Percentiles rank a stretch among this genome's conserved stretches.
These are phyloP conservation scores for Micromys minutus DNA, from an alignment of 2,113 vertebrate genomes.

Conservation along the genomic window DNA sequence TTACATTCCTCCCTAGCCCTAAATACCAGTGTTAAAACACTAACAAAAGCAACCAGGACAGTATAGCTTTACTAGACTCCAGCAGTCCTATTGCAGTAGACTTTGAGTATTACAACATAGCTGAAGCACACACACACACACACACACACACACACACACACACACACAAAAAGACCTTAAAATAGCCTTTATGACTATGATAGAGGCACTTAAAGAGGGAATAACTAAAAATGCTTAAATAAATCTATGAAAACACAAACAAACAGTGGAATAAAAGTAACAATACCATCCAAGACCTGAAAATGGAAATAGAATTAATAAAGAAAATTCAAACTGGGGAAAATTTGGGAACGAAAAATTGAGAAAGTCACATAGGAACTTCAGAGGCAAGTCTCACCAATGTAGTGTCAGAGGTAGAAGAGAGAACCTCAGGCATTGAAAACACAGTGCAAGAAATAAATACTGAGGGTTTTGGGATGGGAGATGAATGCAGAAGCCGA, in stretches of 20 bases:
- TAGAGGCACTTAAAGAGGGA: neutral
- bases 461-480: too few relatives aligned
- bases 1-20: neutral
- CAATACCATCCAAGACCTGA: neutral
- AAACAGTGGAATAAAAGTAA: neutral
- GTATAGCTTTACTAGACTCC: neutral
- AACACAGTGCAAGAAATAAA: neutral
- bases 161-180: neutral
- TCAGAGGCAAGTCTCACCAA: neutral
- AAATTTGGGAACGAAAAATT: neutral
- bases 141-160: neutral
- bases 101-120: neutral
- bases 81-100: neutral
- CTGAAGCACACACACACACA: neutral
- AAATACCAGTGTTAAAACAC: neutral
- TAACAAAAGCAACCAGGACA: neutral
- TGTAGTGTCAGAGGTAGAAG: neutral
- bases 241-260: neutral
- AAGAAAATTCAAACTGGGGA: neutral
- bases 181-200: neutral
- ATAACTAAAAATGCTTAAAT: neutral
- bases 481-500: too few relatives aligned
- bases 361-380: neutral
- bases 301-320: neutral
- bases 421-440: neutral